Evolutionary conservation across 2,797 vertebrate genomes (phyloP), one percentile per base, ranked within the genome.

Genomic region (Psittacula echo): DNA sequence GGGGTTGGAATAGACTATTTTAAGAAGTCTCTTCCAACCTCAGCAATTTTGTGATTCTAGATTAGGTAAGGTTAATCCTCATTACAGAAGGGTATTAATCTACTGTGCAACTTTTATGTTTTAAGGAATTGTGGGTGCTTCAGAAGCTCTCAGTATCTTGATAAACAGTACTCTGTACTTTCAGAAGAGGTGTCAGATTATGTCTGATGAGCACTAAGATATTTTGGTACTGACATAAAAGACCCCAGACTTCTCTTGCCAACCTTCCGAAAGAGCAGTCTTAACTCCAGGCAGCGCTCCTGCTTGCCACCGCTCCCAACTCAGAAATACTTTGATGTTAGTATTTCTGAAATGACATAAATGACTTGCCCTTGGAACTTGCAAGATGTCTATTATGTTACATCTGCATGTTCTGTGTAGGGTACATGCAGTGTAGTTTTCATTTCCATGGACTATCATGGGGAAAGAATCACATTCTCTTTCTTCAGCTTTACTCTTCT

Each of bases 1-100:
- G 11, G 10, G 4, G 10, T 10, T 22, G 5, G 20, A 67, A 2
- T 42, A 32, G 37, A 16, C 0, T 10, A 18, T n/a, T 65, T 71
- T 20, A 10, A 44, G 13, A 64, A 24, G 3, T 22, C 24, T 70
- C 13, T 76, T 64, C 41, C 60, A 83, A 62, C 26, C 9, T 37
- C 37, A 76, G 13, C 2, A 1, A 9, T 79, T 65, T 39, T 47
- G 21, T 45, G 32, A 58, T 80, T 76, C 64, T 73, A 30, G 7
- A 32, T 65, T 58, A 80, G 21, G 26, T 42, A 70, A 30, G 0
- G 3, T 11, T 73, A 68, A 29, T 60, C 39, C 37, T 30, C 30
- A 11, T 41, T 66, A 44, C 37, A 58, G 70, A 62, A 1, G 10
- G 5, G 1, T n/a, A n/a, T 62, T 3, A 7, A 10, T 22, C 7